A percentile compares a stretch with the other conserved stretches of the same genome.
phyloP scores from a whole-genome alignment of 2,888 invertebrate species.

The Athrips mouffetella region DNA sequence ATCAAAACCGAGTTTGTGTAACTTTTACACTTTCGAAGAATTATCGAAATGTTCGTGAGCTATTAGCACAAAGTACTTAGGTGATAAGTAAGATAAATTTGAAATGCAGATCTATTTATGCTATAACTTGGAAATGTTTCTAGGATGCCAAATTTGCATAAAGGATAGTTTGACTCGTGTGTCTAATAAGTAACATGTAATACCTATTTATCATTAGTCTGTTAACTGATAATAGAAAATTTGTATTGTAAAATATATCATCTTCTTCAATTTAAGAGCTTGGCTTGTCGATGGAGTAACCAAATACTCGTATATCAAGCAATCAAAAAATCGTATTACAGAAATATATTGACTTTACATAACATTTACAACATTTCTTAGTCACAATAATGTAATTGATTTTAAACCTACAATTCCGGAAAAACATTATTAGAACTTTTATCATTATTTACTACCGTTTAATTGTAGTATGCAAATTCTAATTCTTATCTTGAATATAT shows the following conservation, averaged over 20 bases:
- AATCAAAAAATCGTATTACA: no score
- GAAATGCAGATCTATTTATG: neutral
- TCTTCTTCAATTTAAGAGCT: no score
- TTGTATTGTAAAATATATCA: no score
- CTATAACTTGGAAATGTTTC: neutral
- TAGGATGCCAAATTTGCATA: no score
- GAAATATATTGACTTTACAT: no score
- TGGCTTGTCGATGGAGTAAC: no score
- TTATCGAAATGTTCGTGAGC: conserved; percentile 1
- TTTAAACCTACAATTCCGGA: neutral
- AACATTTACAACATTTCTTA: neutral
- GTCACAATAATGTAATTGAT: neutral
- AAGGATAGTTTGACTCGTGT: no score
- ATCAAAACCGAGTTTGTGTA: conserved; percentile 11
- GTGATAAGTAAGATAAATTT: neutral
- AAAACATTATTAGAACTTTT: neutral
- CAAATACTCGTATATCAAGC: no score
- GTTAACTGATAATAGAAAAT: no score
- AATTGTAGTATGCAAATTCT: neutral
- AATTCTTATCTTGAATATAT: neutral
- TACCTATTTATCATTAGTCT: no score
- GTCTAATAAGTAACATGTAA: no score
- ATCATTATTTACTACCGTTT: conserved; percentile 5
- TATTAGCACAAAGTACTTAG: conserved; percentile 6
- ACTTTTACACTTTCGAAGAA: conserved; percentile 4